Evolutionary conservation across 1,140 invertebrate genomes (phyloP).

Genomic region (Drosophila pseudoananassae): DNA sequence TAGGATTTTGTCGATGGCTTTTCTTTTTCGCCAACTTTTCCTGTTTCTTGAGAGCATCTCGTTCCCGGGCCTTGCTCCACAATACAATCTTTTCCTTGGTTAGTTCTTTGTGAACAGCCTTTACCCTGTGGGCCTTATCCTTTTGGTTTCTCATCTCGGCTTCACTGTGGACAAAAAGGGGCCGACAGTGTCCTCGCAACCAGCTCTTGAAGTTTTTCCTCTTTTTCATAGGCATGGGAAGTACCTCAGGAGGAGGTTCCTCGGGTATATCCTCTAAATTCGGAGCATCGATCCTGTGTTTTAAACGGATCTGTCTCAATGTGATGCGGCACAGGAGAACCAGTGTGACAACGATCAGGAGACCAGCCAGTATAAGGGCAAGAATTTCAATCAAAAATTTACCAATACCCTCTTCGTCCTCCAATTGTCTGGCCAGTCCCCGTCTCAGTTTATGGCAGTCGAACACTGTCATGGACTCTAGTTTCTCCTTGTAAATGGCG

Average conservation of each 20-base stretch:
- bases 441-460: conserved; percentile 57
- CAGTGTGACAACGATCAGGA: conserved; percentile 5
- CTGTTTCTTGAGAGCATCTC: conserved; percentile 2
- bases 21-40: neutral
- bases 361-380: conserved; percentile 1
- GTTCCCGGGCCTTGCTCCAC: conserved; percentile 46
- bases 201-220: conserved; percentile 10
- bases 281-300: too few species aligned
- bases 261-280: neutral
- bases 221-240: neutral
- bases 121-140: conserved; percentile 5
- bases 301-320: neutral
- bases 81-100: conserved; percentile 29
- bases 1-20: neutral
- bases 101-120: conserved; percentile 14
- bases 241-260: too few species aligned
- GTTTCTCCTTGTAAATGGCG: conserved; percentile 36
- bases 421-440: conserved; percentile 25
- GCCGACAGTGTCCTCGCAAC: conserved; percentile 35
- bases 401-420: neutral
- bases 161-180: conserved; percentile 48
- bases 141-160: conserved; percentile 18
- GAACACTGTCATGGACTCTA: conserved; percentile 42
- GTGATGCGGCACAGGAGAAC: neutral
- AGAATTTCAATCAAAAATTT: conserved; percentile 15